Evolutionary conservation across 2,113 vertebrate species (phyloP).

Genomic region (Xiphorhynchus elegans): DNA sequence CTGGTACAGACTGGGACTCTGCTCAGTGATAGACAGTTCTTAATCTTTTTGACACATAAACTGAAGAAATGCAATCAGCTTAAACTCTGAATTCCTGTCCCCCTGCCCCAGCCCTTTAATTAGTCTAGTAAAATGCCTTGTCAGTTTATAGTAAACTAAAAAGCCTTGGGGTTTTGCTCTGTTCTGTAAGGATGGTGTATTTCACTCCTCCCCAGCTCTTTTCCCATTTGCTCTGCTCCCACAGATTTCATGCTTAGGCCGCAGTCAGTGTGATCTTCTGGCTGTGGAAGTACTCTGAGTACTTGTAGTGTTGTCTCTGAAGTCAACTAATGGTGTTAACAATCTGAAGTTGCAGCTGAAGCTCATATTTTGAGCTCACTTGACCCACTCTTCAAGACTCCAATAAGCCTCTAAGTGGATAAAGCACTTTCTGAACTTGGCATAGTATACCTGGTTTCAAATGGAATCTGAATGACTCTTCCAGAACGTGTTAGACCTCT

Average conservation of each 20-base stretch:
- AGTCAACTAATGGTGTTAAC: not conserved
- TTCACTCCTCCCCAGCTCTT: not conserved
- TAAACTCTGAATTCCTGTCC: not conserved
- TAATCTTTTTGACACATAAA: not conserved
- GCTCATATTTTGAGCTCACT: not conserved
- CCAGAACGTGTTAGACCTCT: not conserved
- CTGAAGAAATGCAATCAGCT: not conserved
- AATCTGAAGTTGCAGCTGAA: not conserved
- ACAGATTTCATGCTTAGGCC: not conserved
- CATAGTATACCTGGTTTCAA: not conserved
- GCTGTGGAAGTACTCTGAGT: not conserved
- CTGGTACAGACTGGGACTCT: not conserved
- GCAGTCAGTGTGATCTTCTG: not conserved
- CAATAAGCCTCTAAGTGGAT: not conserved
- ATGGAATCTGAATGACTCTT: not conserved
- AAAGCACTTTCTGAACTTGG: not conserved
- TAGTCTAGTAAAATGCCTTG: not conserved
- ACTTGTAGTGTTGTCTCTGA: not conserved
- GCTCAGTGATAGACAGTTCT: not conserved
- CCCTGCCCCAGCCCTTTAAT: not conserved
- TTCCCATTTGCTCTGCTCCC: not conserved
- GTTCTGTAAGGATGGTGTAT: not conserved
- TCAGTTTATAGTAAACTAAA: not conserved
- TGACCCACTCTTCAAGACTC: not conserved
- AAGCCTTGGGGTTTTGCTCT: not conserved